These are phyloP conservation scores for Lypha dubia DNA, from an alignment of 2,888 invertebrate genomes.

Conservation along the genomic window DNA sequence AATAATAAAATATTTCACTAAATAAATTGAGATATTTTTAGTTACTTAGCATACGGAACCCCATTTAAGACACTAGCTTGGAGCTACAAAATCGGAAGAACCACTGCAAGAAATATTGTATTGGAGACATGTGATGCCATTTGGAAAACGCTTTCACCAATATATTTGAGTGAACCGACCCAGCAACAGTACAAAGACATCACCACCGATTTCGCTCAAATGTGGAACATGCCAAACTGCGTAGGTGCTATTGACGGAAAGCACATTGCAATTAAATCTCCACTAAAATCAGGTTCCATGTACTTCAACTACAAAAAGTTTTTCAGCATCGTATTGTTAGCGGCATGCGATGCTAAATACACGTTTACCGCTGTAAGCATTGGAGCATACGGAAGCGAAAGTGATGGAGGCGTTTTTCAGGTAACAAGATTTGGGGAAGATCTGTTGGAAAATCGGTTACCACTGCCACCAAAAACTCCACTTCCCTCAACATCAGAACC, in stretches of 20 bases:
- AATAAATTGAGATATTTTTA: no score
- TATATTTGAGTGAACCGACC: conserved; percentile 43
- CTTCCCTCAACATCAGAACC: background rate
- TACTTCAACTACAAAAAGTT: background rate
- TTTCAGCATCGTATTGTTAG: conserved; percentile 15
- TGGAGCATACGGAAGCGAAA: background rate
- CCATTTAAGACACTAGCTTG: conserved; percentile 4
- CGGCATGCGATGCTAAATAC: conserved; percentile 26
- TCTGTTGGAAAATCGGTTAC: conserved; percentile 34
- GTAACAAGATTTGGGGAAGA: conserved; percentile 38
- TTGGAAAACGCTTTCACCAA: background rate
- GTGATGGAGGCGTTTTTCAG: background rate
- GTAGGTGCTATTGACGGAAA: conserved; percentile 5
- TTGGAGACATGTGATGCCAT: background rate
- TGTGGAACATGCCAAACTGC: conserved; percentile 7
- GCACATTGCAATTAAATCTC: conserved; percentile 4
- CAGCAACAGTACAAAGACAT: conserved; percentile 40
- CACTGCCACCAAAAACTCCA: background rate
- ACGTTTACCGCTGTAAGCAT: conserved; percentile 6
- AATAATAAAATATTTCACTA: background rate
- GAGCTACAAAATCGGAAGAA: conserved; percentile 2
- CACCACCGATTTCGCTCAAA: conserved; percentile 24
- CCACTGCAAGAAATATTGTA: no score
- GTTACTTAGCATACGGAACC: no score
- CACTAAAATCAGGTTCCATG: background rate